phyloP scores from a whole-genome alignment of 2,113 vertebrate genomes.

The Neoarius graeffei region DNA sequence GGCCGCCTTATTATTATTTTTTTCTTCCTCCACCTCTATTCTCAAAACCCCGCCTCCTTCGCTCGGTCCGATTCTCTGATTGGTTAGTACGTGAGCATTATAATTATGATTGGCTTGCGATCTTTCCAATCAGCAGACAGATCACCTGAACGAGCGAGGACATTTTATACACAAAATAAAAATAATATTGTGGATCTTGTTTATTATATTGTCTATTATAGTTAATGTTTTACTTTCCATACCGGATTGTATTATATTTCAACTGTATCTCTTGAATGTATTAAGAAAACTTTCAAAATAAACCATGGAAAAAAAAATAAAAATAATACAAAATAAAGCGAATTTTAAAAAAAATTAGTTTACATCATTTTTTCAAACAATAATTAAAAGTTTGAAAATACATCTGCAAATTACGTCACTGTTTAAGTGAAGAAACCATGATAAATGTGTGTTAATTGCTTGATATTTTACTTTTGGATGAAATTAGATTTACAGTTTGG shows the following conservation, averaged over 20 bases:
- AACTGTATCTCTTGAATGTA: too few relatives aligned
- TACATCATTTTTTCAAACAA: background rate
- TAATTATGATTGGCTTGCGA: background rate
- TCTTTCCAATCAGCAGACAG: background rate
- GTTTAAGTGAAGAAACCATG: background rate
- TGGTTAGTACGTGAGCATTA: background rate
- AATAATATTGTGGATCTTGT: too few relatives aligned
- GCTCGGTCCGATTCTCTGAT: background rate
- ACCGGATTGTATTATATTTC: too few relatives aligned
- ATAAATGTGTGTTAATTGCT: background rate
- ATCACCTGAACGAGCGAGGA: background rate
- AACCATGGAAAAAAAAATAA: too few relatives aligned
- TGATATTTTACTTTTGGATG: background rate
- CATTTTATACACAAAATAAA: background rate
- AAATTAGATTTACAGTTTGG: background rate
- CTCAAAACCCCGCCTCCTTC: background rate
- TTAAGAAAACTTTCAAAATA: too few relatives aligned
- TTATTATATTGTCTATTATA: too few relatives aligned
- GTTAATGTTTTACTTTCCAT: too few relatives aligned
- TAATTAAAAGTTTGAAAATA: background rate
- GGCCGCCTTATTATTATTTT: slow-evolving; percentile 30
- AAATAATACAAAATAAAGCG: too few relatives aligned
- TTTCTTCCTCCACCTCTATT: background rate
- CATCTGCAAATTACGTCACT: background rate
- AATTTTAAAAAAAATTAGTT: background rate